These are phyloP conservation scores for Gerris buenoi DNA, from an alignment of 1,140 invertebrate genomes.

Conservation along the genomic window DNA sequence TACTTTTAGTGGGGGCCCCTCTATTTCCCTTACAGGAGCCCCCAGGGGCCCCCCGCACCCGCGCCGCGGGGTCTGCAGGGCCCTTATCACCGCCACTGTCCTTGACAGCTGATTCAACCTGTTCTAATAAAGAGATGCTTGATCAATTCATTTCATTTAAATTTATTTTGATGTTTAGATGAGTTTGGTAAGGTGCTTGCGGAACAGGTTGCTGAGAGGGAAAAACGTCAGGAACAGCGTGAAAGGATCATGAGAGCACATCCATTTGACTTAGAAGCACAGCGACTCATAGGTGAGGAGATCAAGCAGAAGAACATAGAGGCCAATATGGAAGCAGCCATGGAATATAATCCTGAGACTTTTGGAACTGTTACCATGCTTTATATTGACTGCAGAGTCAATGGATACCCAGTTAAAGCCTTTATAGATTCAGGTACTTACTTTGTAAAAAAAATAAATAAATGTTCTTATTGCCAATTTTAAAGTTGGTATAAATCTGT, in stretches of 20 bases:
- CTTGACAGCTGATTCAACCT: no score
- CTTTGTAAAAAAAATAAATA: no score
- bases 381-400: conserved; percentile 90
- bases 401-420: conserved; percentile 89
- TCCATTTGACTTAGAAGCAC: conserved; percentile 89
- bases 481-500: no score
- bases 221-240: conserved; percentile 64
- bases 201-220: conserved; percentile 61
- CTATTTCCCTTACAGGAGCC: no score
- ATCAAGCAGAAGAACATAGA: conserved; percentile 92
- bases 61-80: no score
- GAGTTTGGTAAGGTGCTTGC: conserved; percentile 64
- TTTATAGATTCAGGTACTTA: conserved; percentile 83
- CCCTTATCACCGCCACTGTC: no score
- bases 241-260: conserved; percentile 79
- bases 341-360: conserved; percentile 94
- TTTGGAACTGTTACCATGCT: conserved; percentile 96
- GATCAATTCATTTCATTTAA: no score
- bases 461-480: no score
- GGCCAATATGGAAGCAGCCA: conserved; percentile 95
- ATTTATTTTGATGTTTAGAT: conserved; percentile 37
- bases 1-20: no score
- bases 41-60: no score
- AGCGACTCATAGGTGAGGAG: conserved; percentile 86
- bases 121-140: no score